Evolutionary conservation across 2,888 invertebrate species (phyloP).

Genomic region (Antheraea yamamai): DNA sequence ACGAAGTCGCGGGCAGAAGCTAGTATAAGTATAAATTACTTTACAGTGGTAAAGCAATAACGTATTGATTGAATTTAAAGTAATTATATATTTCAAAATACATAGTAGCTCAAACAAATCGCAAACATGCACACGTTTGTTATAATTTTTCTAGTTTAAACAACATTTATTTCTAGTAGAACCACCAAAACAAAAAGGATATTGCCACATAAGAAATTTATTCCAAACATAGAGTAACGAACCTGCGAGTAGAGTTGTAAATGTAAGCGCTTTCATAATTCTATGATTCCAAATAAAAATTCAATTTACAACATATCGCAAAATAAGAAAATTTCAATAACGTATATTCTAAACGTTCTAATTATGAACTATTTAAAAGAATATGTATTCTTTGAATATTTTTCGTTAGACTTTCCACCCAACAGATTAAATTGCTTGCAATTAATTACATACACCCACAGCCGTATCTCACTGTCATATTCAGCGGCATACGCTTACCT

Average conservation of each 20-base stretch:
- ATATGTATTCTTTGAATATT: neutral
- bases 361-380: neutral
- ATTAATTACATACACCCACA: conserved; percentile 2
- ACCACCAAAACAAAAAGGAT: too few species aligned
- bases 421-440: conserved; percentile 1
- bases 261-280: too few species aligned
- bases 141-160: neutral
- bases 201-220: too few species aligned
- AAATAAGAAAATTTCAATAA: too few species aligned
- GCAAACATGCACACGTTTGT: neutral
- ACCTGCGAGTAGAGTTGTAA: too few species aligned
- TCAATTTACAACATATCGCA: too few species aligned
- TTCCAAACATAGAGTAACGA: too few species aligned
- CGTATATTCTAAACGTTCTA: too few species aligned
- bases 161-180: too few species aligned
- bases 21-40: too few species aligned
- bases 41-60: neutral
- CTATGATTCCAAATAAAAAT: too few species aligned
- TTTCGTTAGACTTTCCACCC: neutral
- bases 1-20: too few species aligned
- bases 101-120: neutral
- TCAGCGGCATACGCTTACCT: conserved; percentile 7
- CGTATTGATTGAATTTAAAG: neutral
- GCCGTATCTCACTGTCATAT: conserved; percentile 9
- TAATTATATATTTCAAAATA: neutral